Evolutionary conservation across 2,113 vertebrate species (phyloP).

Genomic region (Hippocampus zosterae): DNA sequence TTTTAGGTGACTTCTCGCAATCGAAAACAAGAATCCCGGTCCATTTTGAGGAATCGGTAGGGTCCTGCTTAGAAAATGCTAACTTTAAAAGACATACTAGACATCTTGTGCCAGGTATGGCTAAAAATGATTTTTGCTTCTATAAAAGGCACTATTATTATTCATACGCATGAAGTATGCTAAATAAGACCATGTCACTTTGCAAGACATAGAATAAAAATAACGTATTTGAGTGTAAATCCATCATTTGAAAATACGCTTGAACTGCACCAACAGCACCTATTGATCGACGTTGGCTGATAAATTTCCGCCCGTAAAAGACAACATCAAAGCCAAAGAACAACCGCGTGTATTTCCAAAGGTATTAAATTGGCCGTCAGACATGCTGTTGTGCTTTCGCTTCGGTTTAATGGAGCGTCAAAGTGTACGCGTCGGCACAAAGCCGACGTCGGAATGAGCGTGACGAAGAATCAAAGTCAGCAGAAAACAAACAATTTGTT

Average conservation of each 20-base stretch:
- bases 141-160: neutral
- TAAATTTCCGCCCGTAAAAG: neutral
- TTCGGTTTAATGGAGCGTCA: constrained; percentile 19
- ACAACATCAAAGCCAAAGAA: neutral
- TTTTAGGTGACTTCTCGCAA: too few relatives aligned
- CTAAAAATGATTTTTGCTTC: too few relatives aligned
- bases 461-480: constrained; percentile 37
- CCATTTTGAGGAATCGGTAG: too few relatives aligned
- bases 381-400: constrained; percentile 10
- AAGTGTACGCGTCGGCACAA: constrained; percentile 13
- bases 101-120: too few relatives aligned
- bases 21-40: too few relatives aligned
- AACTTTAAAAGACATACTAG: too few relatives aligned
- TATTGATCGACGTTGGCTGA: neutral
- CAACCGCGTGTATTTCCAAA: constrained; percentile 10
- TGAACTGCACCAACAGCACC: neutral
- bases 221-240: neutral
- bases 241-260: neutral
- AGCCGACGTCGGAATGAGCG: neutral
- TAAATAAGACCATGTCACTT: neutral
- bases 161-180: neutral
- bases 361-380: constrained; percentile 27
- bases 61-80: too few relatives aligned
- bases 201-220: neutral
- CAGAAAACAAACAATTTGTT: constrained; percentile 33